Percentiles rank a stretch among this genome's conserved stretches.
phyloP scores from a whole-genome alignment of 1,140 invertebrate genomes.

The Platyura marginata region DNA sequence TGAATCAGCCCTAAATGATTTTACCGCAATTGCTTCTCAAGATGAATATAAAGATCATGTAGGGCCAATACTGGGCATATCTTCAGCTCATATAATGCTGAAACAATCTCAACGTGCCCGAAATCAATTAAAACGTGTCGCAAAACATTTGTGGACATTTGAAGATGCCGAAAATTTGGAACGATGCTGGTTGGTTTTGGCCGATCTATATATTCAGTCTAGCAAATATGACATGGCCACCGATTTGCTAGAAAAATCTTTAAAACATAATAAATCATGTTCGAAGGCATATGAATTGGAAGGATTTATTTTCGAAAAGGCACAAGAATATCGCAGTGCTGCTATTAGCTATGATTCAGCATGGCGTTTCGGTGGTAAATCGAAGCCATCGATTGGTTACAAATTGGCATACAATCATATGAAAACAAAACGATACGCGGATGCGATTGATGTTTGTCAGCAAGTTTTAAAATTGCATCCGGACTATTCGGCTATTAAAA shows the following conservation, averaged over 20 bases:
- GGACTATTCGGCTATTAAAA: conserved; percentile 78
- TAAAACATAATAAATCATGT: conserved; percentile 81
- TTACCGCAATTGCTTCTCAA: conserved; percentile 53
- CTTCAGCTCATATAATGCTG: conserved; percentile 68
- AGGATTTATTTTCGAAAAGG: conserved; percentile 79
- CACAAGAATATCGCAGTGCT: conserved; percentile 78
- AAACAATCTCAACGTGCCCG: conserved; percentile 82
- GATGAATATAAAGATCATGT: conserved; percentile 56
- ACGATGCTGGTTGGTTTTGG: conserved; percentile 79
- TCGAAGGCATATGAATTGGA: conserved; percentile 76
- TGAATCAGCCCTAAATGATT: conserved; percentile 66
- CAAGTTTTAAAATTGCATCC: conserved; percentile 63
- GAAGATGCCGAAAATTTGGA: conserved; percentile 93
- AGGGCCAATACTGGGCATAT: conserved; percentile 75
- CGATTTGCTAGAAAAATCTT: conserved; percentile 58
- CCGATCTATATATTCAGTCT: conserved; percentile 79
- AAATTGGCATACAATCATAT: conserved; percentile 83
- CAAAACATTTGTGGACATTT: conserved; percentile 75
- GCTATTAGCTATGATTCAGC: conserved; percentile 56
- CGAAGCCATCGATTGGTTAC: conserved; percentile 71
- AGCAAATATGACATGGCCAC: conserved; percentile 73
- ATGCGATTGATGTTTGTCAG: conserved; percentile 65
- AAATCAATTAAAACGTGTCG: conserved; percentile 79
- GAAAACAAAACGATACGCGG: conserved; percentile 65
- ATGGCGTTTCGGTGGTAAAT: conserved; percentile 64